Evolutionary conservation across 1,140 invertebrate genomes (phyloP).

Genomic region (Drosophila ercepeae): DNA sequence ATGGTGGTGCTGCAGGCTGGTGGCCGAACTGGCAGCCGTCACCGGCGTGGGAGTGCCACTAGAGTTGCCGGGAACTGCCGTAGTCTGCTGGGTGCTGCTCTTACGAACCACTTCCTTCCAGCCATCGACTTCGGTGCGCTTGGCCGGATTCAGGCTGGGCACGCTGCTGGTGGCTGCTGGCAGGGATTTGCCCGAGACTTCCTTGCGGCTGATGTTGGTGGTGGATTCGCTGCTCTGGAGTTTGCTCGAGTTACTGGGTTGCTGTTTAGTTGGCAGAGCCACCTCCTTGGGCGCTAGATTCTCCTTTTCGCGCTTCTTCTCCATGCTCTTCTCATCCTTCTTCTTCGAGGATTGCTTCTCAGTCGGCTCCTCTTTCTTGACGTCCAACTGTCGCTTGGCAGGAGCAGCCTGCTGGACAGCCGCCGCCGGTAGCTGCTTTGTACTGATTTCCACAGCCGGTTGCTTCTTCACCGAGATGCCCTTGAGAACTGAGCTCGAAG

Average conservation of each 20-base stretch:
- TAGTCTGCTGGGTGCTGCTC: slow-evolving; percentile 85
- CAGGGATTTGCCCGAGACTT: slow-evolving; percentile 10
- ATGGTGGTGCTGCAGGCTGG: slow-evolving; percentile 46
- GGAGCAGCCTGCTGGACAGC: slow-evolving; percentile 15
- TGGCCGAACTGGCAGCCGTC: slow-evolving; percentile 20
- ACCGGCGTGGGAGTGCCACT: slow-evolving; percentile 10
- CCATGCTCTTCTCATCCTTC: slow-evolving; percentile 31
- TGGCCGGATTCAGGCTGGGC: slow-evolving; percentile 24
- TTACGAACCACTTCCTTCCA: slow-evolving; percentile 98
- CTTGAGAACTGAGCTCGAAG: slow-evolving; percentile 34
- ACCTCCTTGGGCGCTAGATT: slow-evolving; percentile 81
- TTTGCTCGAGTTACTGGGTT: slow-evolving; percentile 33
- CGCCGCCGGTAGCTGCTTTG: slow-evolving; percentile 16
- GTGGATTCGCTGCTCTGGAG: slow-evolving; percentile 54
- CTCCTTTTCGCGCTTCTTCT: slow-evolving; percentile 80
- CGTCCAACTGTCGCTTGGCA: slow-evolving; percentile 52
- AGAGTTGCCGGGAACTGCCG: slow-evolving; percentile 15
- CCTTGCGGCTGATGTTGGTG: slow-evolving; percentile 52
- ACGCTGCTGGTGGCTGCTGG: slow-evolving; percentile 11
- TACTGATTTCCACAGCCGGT: slow-evolving; percentile 14
- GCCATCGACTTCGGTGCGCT: slow-evolving; percentile 91
- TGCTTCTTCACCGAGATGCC: slow-evolving; percentile 41
- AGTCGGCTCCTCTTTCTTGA: slow-evolving; percentile 48
- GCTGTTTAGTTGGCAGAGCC: slow-evolving; percentile 31
- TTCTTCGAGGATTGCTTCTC: slow-evolving; percentile 23